A percentile compares a stretch with the other conserved stretches of the same genome.
These are phyloP conservation scores for Propithecus perrieri DNA, from an alignment of 2,797 vertebrate genomes.

Conservation along the genomic window DNA sequence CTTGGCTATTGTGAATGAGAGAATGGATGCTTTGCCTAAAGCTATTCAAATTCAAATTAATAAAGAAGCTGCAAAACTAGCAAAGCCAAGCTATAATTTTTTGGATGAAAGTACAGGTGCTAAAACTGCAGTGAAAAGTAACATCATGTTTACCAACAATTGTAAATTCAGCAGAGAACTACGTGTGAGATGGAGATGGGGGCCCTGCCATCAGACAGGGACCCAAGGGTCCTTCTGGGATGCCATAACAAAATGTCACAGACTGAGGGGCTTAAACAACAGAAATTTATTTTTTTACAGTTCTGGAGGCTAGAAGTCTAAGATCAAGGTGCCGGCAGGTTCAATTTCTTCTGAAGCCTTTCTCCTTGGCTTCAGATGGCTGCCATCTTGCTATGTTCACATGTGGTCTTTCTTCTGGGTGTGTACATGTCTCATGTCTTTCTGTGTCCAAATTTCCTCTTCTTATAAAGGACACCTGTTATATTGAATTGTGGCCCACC, in stretches of 20 bases:
- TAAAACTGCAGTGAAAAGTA: background rate
- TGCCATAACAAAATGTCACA: background rate
- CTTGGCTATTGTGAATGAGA: background rate
- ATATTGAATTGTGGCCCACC: background rate
- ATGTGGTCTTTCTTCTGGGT: background rate
- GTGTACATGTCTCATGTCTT: fast-evolving
- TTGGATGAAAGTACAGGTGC: background rate
- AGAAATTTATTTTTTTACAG: background rate
- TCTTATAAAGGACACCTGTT: background rate
- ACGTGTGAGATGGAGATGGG: background rate
- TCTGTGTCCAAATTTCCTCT: background rate
- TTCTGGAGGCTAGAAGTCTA: background rate
- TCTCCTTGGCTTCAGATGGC: background rate
- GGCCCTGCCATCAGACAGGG: background rate
- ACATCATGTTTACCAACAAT: background rate
- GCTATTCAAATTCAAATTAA: conserved; percentile 33
- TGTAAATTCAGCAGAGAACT: background rate
- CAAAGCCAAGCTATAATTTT: background rate
- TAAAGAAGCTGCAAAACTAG: background rate
- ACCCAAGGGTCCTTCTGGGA: background rate
- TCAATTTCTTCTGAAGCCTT: background rate
- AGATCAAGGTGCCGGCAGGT: background rate
- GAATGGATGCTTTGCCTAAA: background rate
- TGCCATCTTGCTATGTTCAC: background rate
- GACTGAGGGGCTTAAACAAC: background rate